phyloP scores from a whole-genome alignment of 2,113 vertebrate genomes.

The Plotosus lineatus region DNA sequence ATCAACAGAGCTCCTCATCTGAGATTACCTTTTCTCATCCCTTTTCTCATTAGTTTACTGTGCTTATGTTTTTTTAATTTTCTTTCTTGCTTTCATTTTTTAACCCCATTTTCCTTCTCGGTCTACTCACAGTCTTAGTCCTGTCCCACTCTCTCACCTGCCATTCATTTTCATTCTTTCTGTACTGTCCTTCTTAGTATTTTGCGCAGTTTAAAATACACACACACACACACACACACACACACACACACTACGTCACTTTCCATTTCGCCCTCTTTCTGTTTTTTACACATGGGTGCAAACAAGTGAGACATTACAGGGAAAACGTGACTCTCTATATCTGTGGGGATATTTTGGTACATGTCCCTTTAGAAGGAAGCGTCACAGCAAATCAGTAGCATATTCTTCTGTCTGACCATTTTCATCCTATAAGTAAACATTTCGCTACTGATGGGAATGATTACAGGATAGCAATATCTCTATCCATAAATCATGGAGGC shows the following conservation, averaged over 20 bases:
- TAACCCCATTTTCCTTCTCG: conserved; percentile 30
- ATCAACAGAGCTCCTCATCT: conserved; percentile 56
- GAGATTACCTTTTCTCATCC: conserved; percentile 39
- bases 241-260: not conserved
- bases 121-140: conserved; percentile 25
- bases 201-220: conserved; percentile 25
- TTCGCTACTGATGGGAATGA: not conserved
- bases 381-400: not conserved
- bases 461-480: not conserved
- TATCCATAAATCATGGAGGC: not conserved
- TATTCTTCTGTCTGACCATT: not conserved
- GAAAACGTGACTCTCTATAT: not conserved
- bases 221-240: too few species aligned
- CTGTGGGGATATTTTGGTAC: not conserved
- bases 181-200: conserved; percentile 16
- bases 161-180: conserved; percentile 22
- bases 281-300: not conserved
- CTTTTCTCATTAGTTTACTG: conserved; percentile 30
- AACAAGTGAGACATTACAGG: not conserved
- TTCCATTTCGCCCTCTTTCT: not conserved
- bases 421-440: not conserved
- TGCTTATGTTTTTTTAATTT: conserved; percentile 40
- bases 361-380: not conserved
- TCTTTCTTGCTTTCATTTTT: too few species aligned
- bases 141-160: conserved; percentile 26